Percentiles rank a stretch among this genome's conserved stretches.
These are phyloP conservation scores for Tuta absoluta DNA, from an alignment of 2,888 invertebrate genomes.

Conservation along the genomic window DNA sequence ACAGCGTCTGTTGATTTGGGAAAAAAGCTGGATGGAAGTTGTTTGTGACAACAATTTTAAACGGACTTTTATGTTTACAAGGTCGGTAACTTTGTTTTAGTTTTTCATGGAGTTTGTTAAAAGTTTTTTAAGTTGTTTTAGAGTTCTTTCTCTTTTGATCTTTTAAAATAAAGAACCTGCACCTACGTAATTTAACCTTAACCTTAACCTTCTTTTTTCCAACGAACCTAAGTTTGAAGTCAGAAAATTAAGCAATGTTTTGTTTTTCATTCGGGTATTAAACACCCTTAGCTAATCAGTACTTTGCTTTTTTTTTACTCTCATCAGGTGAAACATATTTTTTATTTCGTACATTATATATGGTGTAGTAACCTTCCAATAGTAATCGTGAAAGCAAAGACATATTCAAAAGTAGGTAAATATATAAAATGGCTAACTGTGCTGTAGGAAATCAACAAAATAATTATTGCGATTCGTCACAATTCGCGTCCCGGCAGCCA, in stretches of 20 bases:
- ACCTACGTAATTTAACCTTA: no score
- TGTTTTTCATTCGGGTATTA: no score
- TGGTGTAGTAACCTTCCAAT: not conserved
- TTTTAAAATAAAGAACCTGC: no score
- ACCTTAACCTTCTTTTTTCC: no score
- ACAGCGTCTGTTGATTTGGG: constrained; percentile 70
- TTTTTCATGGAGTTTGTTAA: not conserved
- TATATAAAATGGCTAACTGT: not conserved
- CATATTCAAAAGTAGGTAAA: no score
- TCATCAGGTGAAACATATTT: no score
- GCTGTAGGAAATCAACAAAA: constrained; percentile 54
- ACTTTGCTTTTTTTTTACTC: no score
- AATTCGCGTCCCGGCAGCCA: constrained; percentile 63
- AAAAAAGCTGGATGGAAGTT: constrained; percentile 58
- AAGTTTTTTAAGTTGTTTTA: not conserved
- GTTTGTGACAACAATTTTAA: constrained; percentile 18
- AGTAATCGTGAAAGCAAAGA: no score
- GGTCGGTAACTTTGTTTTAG: constrained; percentile 30
- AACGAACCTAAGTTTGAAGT: no score
- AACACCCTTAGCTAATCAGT: no score
- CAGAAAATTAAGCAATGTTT: no score
- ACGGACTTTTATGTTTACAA: constrained; percentile 31
- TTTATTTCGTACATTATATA: no score
- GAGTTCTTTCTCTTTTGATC: not conserved
- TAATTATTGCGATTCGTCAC: constrained; percentile 71